Percentiles rank a stretch among this genome's conserved stretches.
Conservation (phyloP, 35 echinoderm and acorn worm species). For the Acanthaster planci region DNA sequence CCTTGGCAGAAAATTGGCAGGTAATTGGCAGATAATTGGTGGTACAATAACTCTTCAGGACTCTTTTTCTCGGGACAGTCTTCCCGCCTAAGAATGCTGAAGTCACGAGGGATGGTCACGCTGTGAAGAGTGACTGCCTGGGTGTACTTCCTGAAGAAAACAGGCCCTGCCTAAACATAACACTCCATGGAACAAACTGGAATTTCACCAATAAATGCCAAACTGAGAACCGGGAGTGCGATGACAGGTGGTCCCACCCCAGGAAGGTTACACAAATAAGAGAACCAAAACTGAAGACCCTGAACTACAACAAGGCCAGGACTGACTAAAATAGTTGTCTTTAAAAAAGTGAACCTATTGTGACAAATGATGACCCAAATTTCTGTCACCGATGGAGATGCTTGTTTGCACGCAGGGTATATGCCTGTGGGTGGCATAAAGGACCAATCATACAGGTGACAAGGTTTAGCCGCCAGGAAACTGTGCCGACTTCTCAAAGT, state of each 20-base stretch:
- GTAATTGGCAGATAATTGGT: constrained; percentile 17
- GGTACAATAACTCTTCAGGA: constrained; percentile 10
- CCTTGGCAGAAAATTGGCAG: background rate
- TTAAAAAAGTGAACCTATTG: no score
- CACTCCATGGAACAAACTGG: background rate
- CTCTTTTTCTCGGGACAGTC: background rate
- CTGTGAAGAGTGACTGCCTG: background rate
- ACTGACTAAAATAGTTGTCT: no score
- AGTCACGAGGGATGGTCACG: background rate
- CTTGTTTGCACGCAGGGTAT: no score
- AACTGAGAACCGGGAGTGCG: background rate
- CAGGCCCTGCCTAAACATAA: no score
- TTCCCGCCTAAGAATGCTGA: background rate
- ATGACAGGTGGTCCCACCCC: background rate
- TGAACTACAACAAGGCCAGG: background rate
- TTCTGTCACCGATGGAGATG: no score
- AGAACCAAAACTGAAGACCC: background rate
- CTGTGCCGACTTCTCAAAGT: no score
- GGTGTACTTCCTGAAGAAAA: no score
- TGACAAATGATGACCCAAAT: no score
- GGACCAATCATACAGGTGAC: no score
- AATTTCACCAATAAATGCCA: constrained; percentile 23
- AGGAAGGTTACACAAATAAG: constrained; percentile 14
- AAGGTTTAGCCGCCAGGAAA: no score
- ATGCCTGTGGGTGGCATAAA: no score